Base-by-base conservation (phyloP, 2,113 vertebrate species). In the Thinocorus orbignyianus region DNA sequence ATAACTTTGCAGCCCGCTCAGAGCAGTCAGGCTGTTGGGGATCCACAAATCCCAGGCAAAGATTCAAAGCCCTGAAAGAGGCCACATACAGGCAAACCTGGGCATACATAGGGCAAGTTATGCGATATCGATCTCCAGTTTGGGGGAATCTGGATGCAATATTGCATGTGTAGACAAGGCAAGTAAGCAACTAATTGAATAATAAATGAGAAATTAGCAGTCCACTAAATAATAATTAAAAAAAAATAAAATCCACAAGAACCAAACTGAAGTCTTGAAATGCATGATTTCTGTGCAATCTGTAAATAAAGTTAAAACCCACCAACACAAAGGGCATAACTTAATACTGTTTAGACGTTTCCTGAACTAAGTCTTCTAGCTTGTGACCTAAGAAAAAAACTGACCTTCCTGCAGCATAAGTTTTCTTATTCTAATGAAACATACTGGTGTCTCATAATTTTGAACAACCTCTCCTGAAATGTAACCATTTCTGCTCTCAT, bases 101-200 rank as follows among this genome's bases (percentile, higher is more conserved):
- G 20, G 22, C 3, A 5, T 16, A 37, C 18, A 14, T 1, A 49
- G 9, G 22, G 6, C 23, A 57, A 39, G 22, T 46, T 37, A 23
- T 0, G 1, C 46, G 22, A 7, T 73, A 20, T 41, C 0, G 0
- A 11, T 39, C 6, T 10, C 18, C n/a, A 20, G 4, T 25, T 22
- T 78, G 17, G 18, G 12, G 22, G 23, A 81, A 78, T 19, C 3
- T 17, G 48, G 72, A 64, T 8, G 30, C 10, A 17, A 26, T 77
- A 86, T 83, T 74, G 39, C 12, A 39, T 10, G 23, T 44, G 22
- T 70, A 37, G 24, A 31, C 22, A 66, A 62, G 19, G 25, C 10
- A 62, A 46, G 7, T 37, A 80, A 54, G 37, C 26, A 86, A 44
- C 2, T 46, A 17, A 68, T 20, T 58, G 10, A 78, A 72, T 39